Base-by-base conservation (phyloP, 2,797 vertebrate species). In the Trichosurus vulpecula region DNA sequence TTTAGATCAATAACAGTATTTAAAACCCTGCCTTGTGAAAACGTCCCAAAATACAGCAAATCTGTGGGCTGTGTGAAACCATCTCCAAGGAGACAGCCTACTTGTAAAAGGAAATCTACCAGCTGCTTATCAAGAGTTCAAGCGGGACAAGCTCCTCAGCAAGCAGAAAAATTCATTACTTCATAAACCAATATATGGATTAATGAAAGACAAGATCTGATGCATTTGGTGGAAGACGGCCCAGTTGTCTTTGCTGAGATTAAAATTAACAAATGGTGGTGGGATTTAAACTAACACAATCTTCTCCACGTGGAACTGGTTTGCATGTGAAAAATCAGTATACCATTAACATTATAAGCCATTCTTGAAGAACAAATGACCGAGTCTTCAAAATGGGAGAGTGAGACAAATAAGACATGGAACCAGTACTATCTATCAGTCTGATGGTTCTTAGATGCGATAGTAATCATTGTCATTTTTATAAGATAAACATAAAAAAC, bases 71-170 rank as follows among this genome's bases (percentile, higher is more conserved):
- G 53, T 93, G 96, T 27, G 91, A 91, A 92, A 53, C 92, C 55
- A 35, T 94, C 95, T 92, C 97, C 97, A 91, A 81, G 95, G 92
- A 93, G 52, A 93, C 94, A 54, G 96, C 95, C 96, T 52, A 91
- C 93, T 74, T 54, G 47, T 91, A 93, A 93, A 87, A 94, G 93
- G 89, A 66, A 90, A 91, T 13, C 9, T 19, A 54, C 54, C 52
- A 51, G 96, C 93, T 94, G 93, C 74, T 95, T 74, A 54, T 52
- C 94, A 47, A 27, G 52, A 56, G 74, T 52, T 47, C 89, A 54
- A 31, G 90, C 74, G 54, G 74, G 53, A 94, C 87, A 10, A 57
- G 58, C 91, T n/a, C 47, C 90, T 90, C 31, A 4, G n/a, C 90
- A 57, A n/a, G 81, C 57, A 52, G 13, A 91, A 57, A 19, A 56